Conservation (phyloP, 2,797 vertebrate genomes). For the Microctenopoma steveboyesi region DNA sequence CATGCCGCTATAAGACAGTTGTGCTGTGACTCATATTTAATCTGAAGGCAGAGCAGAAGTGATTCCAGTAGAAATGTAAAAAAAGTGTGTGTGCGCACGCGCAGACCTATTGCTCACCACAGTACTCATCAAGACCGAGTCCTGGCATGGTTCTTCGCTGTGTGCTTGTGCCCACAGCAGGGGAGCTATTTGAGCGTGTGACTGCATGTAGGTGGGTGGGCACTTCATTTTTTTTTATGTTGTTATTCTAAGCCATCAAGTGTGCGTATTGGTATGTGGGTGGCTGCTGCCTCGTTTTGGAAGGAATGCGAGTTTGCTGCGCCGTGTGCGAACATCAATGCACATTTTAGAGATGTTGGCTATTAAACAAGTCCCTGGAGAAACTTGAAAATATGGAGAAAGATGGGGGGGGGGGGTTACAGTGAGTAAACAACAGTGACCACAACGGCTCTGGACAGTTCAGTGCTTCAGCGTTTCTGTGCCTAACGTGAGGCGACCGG, state of each 20-base stretch:
- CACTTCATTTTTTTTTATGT: conserved; percentile 46
- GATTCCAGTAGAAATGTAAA: conserved; percentile 20
- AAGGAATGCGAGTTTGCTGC: conserved; percentile 25
- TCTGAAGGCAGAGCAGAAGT: conserved; percentile 50
- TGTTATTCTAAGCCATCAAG: conserved; percentile 38
- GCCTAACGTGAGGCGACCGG: neutral
- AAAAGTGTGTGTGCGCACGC: conserved; percentile 11
- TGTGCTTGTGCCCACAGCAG: conserved; percentile 57
- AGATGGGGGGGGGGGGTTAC: no score
- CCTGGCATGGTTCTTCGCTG: conserved; percentile 24
- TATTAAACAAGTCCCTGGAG: conserved; percentile 11
- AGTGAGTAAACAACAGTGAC: conserved; percentile 11
- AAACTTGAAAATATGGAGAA: conserved; percentile 7
- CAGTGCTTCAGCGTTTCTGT: neutral
- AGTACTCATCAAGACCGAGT: conserved; percentile 30
- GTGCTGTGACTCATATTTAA: conserved; percentile 55
- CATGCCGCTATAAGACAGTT: conserved; percentile 11
- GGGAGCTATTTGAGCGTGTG: conserved; percentile 54
- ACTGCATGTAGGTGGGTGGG: conserved; percentile 52
- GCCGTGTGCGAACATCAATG: neutral
- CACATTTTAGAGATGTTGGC: conserved; percentile 12
- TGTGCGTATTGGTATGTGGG: conserved; percentile 39
- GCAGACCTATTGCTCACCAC: conserved; percentile 25
- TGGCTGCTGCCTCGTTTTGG: conserved; percentile 44
- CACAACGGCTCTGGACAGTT: neutral